These are phyloP conservation scores for Hiodon alosoides DNA, from an alignment of 2,113 vertebrate species.

Conservation along the genomic window DNA sequence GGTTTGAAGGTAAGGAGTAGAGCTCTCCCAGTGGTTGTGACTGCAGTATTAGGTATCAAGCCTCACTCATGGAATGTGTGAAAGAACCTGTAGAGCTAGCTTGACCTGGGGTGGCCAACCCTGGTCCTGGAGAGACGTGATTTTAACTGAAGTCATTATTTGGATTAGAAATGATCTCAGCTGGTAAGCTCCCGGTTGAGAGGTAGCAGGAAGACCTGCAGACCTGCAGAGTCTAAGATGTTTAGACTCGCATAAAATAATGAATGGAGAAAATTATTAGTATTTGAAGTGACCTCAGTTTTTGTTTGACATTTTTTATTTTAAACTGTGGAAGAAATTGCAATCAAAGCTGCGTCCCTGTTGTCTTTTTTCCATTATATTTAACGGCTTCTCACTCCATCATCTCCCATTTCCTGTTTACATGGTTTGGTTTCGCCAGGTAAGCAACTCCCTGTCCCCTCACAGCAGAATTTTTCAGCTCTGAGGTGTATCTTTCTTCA, in stretches of 20 bases:
- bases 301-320: too few species aligned
- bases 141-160: background rate
- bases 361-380: constrained; percentile 16
- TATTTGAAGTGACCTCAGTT: background rate
- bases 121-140: background rate
- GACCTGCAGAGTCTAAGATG: too few species aligned
- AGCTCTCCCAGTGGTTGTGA: too few species aligned
- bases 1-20: constrained; percentile 75
- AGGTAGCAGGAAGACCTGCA: too few species aligned
- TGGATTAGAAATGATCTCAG: too few species aligned
- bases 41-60: too few species aligned
- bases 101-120: background rate
- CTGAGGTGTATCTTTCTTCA: background rate
- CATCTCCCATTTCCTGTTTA: constrained; percentile 25
- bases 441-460: constrained; percentile 36
- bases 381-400: background rate
- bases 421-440: constrained; percentile 42
- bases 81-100: background rate
- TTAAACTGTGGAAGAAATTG: constrained; percentile 43
- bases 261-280: too few species aligned
- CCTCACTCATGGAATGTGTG: background rate
- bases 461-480: background rate
- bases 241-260: too few species aligned
- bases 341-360: constrained; percentile 18
- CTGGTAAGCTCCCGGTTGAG: too few species aligned